Percentiles rank a stretch among this genome's conserved stretches.
These are phyloP conservation scores for Glyphotaelius pellucidus DNA, from an alignment of 2,888 invertebrate genomes.

Conservation along the genomic window DNA sequence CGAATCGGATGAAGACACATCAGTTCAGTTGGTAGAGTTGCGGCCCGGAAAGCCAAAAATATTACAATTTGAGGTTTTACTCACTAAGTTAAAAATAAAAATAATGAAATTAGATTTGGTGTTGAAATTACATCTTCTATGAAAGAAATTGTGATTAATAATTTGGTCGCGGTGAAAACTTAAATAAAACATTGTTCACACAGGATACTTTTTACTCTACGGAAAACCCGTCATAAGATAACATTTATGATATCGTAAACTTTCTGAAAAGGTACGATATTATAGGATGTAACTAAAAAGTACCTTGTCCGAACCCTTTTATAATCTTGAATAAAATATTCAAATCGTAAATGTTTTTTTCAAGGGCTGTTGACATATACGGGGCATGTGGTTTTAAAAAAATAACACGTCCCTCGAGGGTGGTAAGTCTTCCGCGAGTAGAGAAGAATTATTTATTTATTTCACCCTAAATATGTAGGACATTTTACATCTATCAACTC, in stretches of 20 bases:
- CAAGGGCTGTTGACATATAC: not conserved
- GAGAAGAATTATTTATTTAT: constrained; percentile 21
- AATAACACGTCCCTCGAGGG: not conserved
- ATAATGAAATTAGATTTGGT: not conserved
- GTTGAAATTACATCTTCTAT: not conserved
- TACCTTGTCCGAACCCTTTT: not conserved
- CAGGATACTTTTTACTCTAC: not conserved
- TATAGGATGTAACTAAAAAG: not conserved
- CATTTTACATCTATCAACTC: not conserved
- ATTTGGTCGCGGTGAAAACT: not conserved
- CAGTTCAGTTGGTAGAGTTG: too few species aligned
- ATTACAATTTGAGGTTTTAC: too few species aligned
- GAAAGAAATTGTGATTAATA: not conserved
- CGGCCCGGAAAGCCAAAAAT: too few species aligned
- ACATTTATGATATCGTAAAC: not conserved
- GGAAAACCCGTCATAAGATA: not conserved
- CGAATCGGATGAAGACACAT: too few species aligned
- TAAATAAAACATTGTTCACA: not conserved
- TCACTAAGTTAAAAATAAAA: too few species aligned
- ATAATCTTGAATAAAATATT: constrained; percentile 24
- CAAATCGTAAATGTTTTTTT: constrained; percentile 27
- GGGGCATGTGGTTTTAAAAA: constrained; percentile 8
- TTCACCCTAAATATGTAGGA: constrained; percentile 3
- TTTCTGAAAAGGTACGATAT: not conserved
- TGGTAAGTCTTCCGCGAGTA: not conserved